phyloP scores from a whole-genome alignment of 1,140 invertebrate genomes.

The Drosophila sechellia region DNA sequence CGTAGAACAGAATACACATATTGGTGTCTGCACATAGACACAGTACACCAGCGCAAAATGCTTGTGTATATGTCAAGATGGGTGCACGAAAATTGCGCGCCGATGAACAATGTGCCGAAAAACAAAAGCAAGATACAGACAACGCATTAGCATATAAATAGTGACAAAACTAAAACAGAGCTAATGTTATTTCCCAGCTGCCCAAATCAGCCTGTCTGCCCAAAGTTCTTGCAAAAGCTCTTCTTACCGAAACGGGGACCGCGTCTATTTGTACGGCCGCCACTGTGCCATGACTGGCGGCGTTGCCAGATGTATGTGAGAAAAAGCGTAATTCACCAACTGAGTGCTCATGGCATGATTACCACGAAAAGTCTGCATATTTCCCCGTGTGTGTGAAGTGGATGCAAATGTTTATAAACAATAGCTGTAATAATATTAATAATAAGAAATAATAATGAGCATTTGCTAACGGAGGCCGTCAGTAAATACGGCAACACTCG shows the following conservation, averaged over 20 bases:
- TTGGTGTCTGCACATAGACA: conserved; percentile 22
- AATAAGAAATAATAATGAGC: conserved; percentile 30
- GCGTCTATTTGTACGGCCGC: conserved; percentile 11
- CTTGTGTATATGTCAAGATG: conserved; percentile 32
- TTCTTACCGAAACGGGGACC: conserved; percentile 2
- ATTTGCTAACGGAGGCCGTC: not conserved
- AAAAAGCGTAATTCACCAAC: conserved; percentile 47
- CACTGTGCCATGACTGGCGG: conserved; percentile 8
- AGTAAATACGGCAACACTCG: conserved; percentile 8
- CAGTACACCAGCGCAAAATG: conserved; percentile 12
- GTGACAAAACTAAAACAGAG: conserved; percentile 50
- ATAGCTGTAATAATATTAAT: conserved; percentile 10
- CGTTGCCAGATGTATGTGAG: conserved; percentile 30
- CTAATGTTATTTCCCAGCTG: conserved; percentile 51
- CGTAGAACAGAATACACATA: conserved; percentile 56
- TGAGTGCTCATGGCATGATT: conserved; percentile 36
- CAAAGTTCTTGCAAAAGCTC: conserved; percentile 37
- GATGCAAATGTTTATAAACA: conserved; percentile 58
- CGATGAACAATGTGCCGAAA: conserved; percentile 41
- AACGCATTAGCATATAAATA: conserved; percentile 57
- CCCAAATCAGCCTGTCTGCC: conserved; percentile 30
- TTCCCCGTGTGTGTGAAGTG: conserved; percentile 9
- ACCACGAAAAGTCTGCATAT: conserved; percentile 33
- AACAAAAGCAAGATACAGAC: conserved; percentile 35
- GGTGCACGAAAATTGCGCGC: conserved; percentile 44